These are phyloP conservation scores for Machimus rusticus DNA, from an alignment of 2,888 invertebrate genomes.

Conservation along the genomic window DNA sequence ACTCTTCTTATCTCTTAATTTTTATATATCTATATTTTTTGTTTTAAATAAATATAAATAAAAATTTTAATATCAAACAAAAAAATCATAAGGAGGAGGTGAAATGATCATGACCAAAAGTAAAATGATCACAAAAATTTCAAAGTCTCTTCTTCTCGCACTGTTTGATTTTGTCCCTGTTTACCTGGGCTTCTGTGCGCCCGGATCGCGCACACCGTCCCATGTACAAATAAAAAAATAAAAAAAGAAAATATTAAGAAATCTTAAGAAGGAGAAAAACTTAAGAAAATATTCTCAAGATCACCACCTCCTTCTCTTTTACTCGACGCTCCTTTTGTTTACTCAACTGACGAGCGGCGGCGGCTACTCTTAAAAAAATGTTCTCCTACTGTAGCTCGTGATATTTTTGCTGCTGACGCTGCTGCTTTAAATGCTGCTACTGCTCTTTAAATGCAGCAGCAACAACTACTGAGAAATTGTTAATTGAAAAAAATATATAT, in stretches of 20 bases:
- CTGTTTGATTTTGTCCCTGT: constrained; percentile 3
- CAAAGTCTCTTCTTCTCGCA: not conserved
- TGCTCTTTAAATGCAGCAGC: not conserved
- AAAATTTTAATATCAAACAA: not conserved
- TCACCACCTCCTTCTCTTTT: not conserved
- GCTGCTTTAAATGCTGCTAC: not conserved
- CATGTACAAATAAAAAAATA: too few relatives aligned
- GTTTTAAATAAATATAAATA: too few relatives aligned
- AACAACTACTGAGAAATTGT: too few relatives aligned
- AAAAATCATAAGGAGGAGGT: not conserved
- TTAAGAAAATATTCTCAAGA: too few relatives aligned
- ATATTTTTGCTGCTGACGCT: not conserved
- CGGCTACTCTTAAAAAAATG: not conserved
- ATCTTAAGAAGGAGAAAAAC: too few relatives aligned
- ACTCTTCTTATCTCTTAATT: too few relatives aligned
- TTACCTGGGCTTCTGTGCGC: not conserved
- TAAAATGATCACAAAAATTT: too few relatives aligned
- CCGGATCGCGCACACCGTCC: not conserved
- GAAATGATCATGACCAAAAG: too few relatives aligned
- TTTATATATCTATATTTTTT: too few relatives aligned
- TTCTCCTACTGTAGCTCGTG: not conserved
- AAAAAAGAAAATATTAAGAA: too few relatives aligned
- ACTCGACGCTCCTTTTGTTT: not conserved
- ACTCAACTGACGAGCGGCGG: not conserved
- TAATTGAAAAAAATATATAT: too few relatives aligned